Percentiles rank a stretch among this genome's conserved stretches.
Conservation (phyloP, 2,888 invertebrate species). For the Lepeophtheirus nordmannii region DNA sequence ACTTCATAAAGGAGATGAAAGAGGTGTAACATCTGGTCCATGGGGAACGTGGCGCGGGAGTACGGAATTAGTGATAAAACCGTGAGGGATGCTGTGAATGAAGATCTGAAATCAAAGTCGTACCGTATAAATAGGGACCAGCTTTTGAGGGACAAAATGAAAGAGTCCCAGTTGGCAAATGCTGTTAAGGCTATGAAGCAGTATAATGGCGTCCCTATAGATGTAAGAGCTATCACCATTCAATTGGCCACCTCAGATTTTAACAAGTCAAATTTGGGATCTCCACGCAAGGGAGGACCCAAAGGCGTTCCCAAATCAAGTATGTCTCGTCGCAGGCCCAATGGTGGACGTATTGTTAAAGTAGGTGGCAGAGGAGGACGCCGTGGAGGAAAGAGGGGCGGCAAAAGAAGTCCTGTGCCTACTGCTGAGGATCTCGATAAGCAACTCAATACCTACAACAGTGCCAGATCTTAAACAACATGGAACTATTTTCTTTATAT, state of each 20-base stretch:
- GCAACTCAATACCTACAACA: constrained; percentile 86
- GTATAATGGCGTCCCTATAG: constrained; percentile 90
- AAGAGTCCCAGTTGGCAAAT: too few relatives aligned
- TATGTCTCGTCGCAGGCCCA: constrained; percentile 26
- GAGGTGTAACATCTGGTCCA: too few relatives aligned
- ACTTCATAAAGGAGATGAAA: too few relatives aligned
- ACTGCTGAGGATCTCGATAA: constrained; percentile 88
- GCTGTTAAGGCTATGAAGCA: constrained; percentile 75
- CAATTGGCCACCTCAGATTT: constrained; percentile 75
- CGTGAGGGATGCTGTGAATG: too few relatives aligned
- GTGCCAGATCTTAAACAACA: constrained; percentile 32
- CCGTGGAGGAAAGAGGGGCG: constrained; percentile 38
- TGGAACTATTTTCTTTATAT: not conserved
- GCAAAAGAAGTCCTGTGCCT: constrained; percentile 47
- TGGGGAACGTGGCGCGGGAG: too few relatives aligned
- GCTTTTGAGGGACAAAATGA: too few relatives aligned
- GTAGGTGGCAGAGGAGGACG: constrained; percentile 31
- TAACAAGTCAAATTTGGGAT: constrained; percentile 27
- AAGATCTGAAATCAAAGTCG: too few relatives aligned
- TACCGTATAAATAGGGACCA: too few relatives aligned
- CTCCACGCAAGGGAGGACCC: constrained; percentile 27
- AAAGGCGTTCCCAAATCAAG: constrained; percentile 31
- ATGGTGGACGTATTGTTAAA: constrained; percentile 24
- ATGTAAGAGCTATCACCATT: constrained; percentile 87
- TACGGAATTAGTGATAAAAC: too few relatives aligned